Conservation (phyloP, 2,113 vertebrate species). For the Festucalex cinctus region DNA sequence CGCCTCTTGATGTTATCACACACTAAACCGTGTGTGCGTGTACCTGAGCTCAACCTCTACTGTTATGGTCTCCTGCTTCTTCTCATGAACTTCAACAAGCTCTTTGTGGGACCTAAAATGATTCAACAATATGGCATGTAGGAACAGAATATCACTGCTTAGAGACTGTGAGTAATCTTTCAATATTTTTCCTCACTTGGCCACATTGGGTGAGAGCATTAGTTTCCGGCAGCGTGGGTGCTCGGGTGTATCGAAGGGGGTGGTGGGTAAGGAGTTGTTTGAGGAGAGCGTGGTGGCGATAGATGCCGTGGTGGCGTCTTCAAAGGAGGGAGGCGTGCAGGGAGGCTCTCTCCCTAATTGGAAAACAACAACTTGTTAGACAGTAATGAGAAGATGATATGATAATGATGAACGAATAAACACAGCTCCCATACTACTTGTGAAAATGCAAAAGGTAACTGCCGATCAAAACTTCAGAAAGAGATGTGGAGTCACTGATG, state of each 20-base stretch:
- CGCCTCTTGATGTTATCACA: neutral
- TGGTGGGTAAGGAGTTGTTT: conserved; percentile 88
- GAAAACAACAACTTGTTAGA: neutral
- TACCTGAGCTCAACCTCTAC: conserved; percentile 86
- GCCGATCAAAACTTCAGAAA: neutral
- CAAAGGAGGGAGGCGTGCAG: conserved; percentile 94
- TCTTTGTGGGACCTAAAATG: conserved; percentile 74
- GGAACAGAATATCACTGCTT: neutral
- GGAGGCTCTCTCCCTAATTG: conserved; percentile 76
- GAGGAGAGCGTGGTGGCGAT: conserved; percentile 95
- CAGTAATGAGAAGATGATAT: neutral
- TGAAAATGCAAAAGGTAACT: neutral
- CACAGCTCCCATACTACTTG: too few species aligned
- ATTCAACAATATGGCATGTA: neutral
- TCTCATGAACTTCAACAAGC: conserved; percentile 69
- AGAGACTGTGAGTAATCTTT: neutral
- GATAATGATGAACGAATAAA: neutral
- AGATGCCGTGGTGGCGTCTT: conserved; percentile 95
- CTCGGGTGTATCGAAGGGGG: conserved; percentile 88
- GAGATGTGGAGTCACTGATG: neutral
- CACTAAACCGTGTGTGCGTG: neutral
- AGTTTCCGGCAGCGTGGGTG: conserved; percentile 87
- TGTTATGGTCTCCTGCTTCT: conserved; percentile 83
- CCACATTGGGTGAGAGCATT: conserved; percentile 81
- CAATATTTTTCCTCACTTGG: conserved; percentile 73